A percentile compares a stretch with the other conserved stretches of the same genome.
Evolutionary conservation across 2,113 vertebrate genomes (phyloP).

Genomic region (Amazona vittata): DNA sequence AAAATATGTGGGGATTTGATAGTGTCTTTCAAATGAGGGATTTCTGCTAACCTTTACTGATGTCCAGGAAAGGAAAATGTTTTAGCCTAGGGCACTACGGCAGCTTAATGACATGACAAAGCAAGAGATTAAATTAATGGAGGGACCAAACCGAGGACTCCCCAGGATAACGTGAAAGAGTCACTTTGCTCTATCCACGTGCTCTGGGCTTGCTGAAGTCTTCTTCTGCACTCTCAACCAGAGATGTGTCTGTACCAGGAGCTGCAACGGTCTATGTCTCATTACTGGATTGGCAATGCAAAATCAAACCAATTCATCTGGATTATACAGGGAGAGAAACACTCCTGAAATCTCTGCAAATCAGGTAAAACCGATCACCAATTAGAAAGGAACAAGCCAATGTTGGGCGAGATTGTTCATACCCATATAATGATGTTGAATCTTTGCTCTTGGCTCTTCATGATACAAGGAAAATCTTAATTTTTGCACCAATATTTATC

Average conservation of each 20-base stretch:
- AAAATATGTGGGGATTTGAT: background rate
- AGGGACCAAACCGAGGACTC: background rate
- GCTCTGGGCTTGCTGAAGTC: background rate
- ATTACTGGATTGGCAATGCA: background rate
- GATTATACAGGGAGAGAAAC: background rate
- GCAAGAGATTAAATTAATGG: background rate
- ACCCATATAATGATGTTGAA: background rate
- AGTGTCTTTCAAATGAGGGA: background rate
- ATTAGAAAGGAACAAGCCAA: background rate
- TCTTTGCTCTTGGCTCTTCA: background rate
- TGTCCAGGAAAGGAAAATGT: background rate
- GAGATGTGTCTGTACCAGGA: accelerated
- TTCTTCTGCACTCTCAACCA: background rate
- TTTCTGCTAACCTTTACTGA: background rate
- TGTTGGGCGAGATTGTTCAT: background rate
- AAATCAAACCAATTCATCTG: background rate
- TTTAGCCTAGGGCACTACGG: background rate
- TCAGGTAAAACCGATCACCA: background rate
- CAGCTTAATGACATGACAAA: background rate
- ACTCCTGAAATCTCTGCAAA: background rate
- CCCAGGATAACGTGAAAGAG: background rate
- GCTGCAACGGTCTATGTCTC: background rate
- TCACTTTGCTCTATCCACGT: background rate
- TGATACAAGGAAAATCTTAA: background rate
- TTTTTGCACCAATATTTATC: background rate